phyloP scores from a whole-genome alignment of 2,797 vertebrate genomes.

The Lates japonicus region DNA sequence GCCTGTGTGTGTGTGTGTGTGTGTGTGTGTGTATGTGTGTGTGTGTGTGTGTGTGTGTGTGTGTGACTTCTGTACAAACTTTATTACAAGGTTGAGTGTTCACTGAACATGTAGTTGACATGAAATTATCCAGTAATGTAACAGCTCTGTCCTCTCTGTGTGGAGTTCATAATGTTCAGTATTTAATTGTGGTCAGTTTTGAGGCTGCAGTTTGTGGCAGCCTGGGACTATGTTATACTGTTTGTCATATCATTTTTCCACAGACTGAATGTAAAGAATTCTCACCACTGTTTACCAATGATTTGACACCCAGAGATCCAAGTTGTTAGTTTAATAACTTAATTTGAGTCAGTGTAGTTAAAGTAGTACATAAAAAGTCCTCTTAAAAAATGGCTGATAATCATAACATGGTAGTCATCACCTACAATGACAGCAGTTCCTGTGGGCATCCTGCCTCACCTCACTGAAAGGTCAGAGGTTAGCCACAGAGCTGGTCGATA shows the following conservation, averaged over 20 bases:
- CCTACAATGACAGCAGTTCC: no score
- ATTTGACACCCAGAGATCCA: no score
- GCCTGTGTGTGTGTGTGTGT: background rate
- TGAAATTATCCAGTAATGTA: background rate
- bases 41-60: slow-evolving; percentile 10
- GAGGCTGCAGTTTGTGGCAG: no score
- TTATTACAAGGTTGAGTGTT: background rate
- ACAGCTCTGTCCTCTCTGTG: background rate
- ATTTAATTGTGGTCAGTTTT: background rate
- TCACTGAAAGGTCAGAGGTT: background rate
- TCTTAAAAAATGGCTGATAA: no score
- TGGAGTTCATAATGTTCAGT: background rate
- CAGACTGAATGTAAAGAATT: no score
- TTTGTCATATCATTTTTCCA: no score
- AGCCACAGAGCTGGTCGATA: background rate
- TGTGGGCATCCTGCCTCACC: background rate
- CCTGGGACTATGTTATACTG: no score
- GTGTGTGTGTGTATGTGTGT: background rate
- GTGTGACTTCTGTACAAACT: background rate
- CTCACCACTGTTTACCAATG: no score
- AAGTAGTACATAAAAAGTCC: no score
- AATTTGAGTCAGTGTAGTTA: no score
- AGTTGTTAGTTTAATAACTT: no score
- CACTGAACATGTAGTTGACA: background rate
- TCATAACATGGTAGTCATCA: no score